Percentiles rank a stretch among this genome's conserved stretches.
These are phyloP conservation scores for Odontamblyopus rebecca DNA, from an alignment of 2,797 vertebrate species.

Conservation along the genomic window DNA sequence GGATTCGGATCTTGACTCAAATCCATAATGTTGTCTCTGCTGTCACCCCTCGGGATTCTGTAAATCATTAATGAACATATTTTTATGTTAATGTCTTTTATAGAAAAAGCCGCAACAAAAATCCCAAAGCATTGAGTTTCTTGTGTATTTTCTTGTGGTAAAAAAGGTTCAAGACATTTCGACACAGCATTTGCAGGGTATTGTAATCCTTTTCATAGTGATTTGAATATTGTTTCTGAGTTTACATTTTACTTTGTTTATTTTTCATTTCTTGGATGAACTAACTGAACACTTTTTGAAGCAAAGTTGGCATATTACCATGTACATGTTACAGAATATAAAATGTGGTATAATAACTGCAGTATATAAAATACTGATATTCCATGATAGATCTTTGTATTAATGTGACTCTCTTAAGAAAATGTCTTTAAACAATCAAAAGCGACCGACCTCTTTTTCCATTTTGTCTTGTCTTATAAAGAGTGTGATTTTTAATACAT, in stretches of 20 bases:
- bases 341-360: slow-evolving; percentile 77
- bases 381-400: slow-evolving; percentile 81
- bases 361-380: slow-evolving; percentile 78
- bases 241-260: slow-evolving; percentile 41
- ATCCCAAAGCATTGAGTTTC: slow-evolving; percentile 64
- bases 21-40: slow-evolving; percentile 60
- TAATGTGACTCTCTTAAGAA: slow-evolving; percentile 80
- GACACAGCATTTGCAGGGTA: slow-evolving; percentile 74
- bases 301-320: slow-evolving; percentile 75
- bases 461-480: slow-evolving; percentile 79
- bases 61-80: slow-evolving; percentile 66
- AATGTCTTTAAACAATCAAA: slow-evolving; percentile 78
- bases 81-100: slow-evolving; percentile 62
- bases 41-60: slow-evolving; percentile 51
- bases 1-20: slow-evolving; percentile 46
- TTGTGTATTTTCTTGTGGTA: slow-evolving; percentile 71
- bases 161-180: slow-evolving; percentile 68
- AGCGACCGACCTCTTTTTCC: slow-evolving; percentile 67
- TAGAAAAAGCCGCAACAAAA: slow-evolving; percentile 58
- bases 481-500: slow-evolving; percentile 70
- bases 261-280: slow-evolving; percentile 70
- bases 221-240: slow-evolving; percentile 72
- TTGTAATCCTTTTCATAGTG: slow-evolving; percentile 75
- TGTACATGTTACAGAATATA: slow-evolving; percentile 80
- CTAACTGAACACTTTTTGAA: slow-evolving; percentile 77